phyloP scores from a whole-genome alignment of 30 jellyfish, hydroid and myxozoan genomes.

The Sanderia malayensis region DNA sequence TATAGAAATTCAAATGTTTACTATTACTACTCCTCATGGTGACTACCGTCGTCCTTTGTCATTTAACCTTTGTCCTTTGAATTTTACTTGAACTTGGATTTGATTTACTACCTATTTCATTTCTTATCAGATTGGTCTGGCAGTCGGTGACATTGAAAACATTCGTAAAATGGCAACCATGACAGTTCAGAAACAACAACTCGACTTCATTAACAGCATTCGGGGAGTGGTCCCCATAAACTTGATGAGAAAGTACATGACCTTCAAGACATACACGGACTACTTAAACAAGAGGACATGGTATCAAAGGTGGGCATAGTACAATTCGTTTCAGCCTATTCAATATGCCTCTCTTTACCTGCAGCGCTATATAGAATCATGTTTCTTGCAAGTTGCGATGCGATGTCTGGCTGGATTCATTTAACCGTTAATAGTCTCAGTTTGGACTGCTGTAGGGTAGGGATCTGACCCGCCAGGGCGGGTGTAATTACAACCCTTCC shows the following conservation, averaged over 20 bases:
- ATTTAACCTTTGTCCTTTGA: no score
- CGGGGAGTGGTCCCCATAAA: slow-evolving; percentile 33
- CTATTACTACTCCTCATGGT: no score
- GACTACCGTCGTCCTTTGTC: no score
- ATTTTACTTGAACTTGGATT: no score
- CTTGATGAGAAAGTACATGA: slow-evolving; percentile 22
- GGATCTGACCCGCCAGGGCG: no score
- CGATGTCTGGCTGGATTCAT: background rate
- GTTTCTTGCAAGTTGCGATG: background rate
- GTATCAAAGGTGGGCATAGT: no score
- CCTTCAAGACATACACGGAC: slow-evolving; percentile 6
- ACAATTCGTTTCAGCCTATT: background rate
- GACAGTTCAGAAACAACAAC: slow-evolving; percentile 41
- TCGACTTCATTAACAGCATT: slow-evolving; percentile 28
- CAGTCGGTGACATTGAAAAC: slow-evolving; percentile 61
- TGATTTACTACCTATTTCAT: no score
- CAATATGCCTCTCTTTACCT: no score
- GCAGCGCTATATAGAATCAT: no score
- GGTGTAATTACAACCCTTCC: no score
- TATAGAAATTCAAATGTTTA: no score
- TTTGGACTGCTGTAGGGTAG: background rate
- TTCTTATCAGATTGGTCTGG: slow-evolving; percentile 66
- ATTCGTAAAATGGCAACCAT: slow-evolving; percentile 47
- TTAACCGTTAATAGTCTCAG: background rate
- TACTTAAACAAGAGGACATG: slow-evolving; percentile 24